A percentile compares a stretch with the other conserved stretches of the same genome.
Evolutionary conservation across 2,888 invertebrate genomes (phyloP).

Genomic region (Luperina testacea): DNA sequence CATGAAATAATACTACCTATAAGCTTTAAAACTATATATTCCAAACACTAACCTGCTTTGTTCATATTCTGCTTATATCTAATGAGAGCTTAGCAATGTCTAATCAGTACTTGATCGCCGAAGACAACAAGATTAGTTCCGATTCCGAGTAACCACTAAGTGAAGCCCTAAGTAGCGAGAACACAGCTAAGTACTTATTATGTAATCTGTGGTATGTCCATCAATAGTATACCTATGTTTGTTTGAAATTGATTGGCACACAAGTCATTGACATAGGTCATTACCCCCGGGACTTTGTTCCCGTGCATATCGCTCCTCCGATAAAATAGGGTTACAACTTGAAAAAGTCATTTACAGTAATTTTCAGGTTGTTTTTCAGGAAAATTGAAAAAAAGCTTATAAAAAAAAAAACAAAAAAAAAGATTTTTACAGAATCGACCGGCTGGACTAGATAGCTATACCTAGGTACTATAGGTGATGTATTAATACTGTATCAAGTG

Average conservation of each 20-base stretch:
- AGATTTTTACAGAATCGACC: too few species aligned
- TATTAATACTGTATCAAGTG: neutral
- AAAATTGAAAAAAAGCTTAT: too few species aligned
- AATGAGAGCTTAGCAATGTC: slow-evolving; percentile 37
- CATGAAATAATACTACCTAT: neutral
- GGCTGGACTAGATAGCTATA: neutral
- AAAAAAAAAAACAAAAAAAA: too few species aligned
- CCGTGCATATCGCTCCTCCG: slow-evolving; percentile 1
- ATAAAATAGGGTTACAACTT: too few species aligned
- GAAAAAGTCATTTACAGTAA: too few species aligned
- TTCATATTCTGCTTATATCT: neutral
- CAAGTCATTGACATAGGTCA: slow-evolving; percentile 43
- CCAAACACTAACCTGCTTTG: neutral
- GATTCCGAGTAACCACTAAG: slow-evolving; percentile 34
- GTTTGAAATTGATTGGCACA: slow-evolving; percentile 48
- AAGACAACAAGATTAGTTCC: slow-evolving; percentile 47
- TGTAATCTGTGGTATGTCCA: slow-evolving; percentile 24
- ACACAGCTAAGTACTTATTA: slow-evolving; percentile 47
- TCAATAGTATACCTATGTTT: slow-evolving; percentile 34
- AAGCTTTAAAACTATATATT: neutral
- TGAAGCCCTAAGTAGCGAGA: slow-evolving; percentile 38
- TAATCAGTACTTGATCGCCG: slow-evolving; percentile 34
- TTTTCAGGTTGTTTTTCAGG: too few species aligned
- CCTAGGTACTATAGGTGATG: neutral
- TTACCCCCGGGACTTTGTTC: slow-evolving; percentile 48